Evolutionary conservation across 2,888 invertebrate species (phyloP), one percentile per base, ranked within the genome.

Genomic region (Parasteatoda lunata): DNA sequence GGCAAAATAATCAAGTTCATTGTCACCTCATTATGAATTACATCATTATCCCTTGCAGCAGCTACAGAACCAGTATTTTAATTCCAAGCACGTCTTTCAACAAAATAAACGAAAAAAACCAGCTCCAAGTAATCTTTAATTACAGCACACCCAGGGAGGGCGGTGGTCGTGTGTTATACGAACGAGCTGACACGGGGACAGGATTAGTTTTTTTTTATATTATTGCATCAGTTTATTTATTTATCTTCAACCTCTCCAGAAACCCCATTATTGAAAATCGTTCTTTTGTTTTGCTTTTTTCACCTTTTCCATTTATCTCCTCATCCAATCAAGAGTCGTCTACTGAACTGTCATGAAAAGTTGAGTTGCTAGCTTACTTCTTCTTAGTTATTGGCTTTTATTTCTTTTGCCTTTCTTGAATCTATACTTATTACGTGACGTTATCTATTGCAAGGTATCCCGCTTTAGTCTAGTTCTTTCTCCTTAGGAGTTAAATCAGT

Each of bases 111-210:
- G 59, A 77, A 51, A 80, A 77, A 79, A 73, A 59, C 52, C 73
- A 72, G 51, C 79, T 76, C 13, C 15, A 69, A 59, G 73, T 75
- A 64, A 75, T 80, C 85, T 85, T 85, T 85, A 85, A 85, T 85
- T 85, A 80, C 85, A 30, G 71, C 76, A 70, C 71, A 66, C 51
- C 59, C 15, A n/a, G 77, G 76, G 51, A 85, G 85, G 85, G 80
- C 84, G 84, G 78, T 59, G 80, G 85, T 80, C 85, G 85, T 85
- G 85, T 85, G 85, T 80, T 71, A 76, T 72, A 76, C 85, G 77
- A 69, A 69, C 59, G 66, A 79, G 71, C 85, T 71, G 71, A 80
- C 85, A 80, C 80, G 85, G 85, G 59, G 85, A 78, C 75, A 64
- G 15, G 30, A 69, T n/a, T 69, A 30, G 30, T 69, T 54, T 68